Percentiles rank a stretch among this genome's conserved stretches.
Evolutionary conservation across 2,888 invertebrate species (phyloP).

Genomic region (Tolmerus cingulatus): DNA sequence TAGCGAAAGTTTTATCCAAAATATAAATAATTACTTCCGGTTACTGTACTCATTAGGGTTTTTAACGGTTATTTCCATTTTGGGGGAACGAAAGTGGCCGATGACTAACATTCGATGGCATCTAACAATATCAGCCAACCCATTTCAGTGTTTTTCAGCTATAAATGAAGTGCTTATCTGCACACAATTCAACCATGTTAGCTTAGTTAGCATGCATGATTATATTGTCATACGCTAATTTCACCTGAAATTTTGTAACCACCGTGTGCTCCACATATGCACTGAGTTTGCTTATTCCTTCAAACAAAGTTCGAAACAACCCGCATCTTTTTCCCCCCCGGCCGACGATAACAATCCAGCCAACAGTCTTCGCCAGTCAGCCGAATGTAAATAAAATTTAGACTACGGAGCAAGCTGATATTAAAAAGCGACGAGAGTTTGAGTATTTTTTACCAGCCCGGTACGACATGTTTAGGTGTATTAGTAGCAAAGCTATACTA

Average conservation of each 20-base stretch:
- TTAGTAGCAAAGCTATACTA: not conserved
- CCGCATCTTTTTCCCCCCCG: constrained; percentile 18
- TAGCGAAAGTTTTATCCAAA: not conserved
- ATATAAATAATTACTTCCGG: constrained; percentile 28
- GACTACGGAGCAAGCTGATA: not conserved
- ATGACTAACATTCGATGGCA: constrained; percentile 6
- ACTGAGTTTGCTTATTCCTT: not conserved
- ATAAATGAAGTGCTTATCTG: constrained; percentile 26
- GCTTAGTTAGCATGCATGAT: constrained; percentile 13
- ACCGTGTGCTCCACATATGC: constrained; percentile 6
- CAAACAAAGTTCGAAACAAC: constrained; percentile 11
- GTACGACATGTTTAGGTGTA: not conserved
- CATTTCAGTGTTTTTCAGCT: not conserved
- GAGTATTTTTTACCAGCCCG: not conserved
- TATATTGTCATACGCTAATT: constrained; percentile 36
- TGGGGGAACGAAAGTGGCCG: not conserved
- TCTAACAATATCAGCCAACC: not conserved
- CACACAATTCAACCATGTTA: constrained; percentile 27
- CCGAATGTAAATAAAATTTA: constrained; percentile 25
- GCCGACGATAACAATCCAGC: constrained; percentile 7
- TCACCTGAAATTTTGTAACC: constrained; percentile 39
- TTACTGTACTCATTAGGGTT: not conserved
- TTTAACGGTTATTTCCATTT: not conserved
- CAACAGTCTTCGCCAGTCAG: constrained; percentile 14
- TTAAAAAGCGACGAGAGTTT: not conserved